Conservation (phyloP, 2,797 vertebrate genomes). For the Sebastes reedi region DNA sequence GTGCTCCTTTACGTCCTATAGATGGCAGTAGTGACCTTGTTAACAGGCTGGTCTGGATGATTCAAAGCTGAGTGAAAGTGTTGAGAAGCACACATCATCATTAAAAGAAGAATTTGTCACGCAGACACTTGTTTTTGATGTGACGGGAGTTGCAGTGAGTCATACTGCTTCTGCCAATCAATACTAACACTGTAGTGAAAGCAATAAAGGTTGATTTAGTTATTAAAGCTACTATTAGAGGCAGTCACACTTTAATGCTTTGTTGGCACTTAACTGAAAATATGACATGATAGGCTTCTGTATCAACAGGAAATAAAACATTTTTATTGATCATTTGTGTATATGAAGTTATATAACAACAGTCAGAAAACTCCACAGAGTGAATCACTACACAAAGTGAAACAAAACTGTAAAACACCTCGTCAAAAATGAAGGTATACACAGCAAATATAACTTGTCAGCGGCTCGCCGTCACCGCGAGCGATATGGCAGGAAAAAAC, state of each 20-base stretch:
- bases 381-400: conserved; percentile 99
- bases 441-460: conserved; percentile 93
- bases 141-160: conserved; percentile 17
- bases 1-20: conserved; percentile 33
- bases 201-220: neutral
- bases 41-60: neutral
- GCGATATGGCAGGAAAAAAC: conserved; percentile 97
- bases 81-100: neutral
- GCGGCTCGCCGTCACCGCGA: conserved; percentile 87
- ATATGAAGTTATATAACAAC: conserved; percentile 99
- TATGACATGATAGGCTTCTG: conserved; percentile 68
- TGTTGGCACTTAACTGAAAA: conserved; percentile 12
- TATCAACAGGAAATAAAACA: conserved; percentile 99
- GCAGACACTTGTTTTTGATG: neutral
- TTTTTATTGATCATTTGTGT: conserved; percentile 99
- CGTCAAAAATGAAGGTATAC: conserved; percentile 98
- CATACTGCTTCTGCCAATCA: conserved; percentile 1
- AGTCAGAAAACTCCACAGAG: conserved; percentile 98
- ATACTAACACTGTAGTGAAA: neutral
- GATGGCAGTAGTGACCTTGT: conserved; percentile 64
- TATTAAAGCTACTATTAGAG: neutral
- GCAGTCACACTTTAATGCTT: too few species aligned
- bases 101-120: conserved; percentile 15
- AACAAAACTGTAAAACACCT: conserved; percentile 98
- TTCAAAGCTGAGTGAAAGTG: neutral